phyloP scores from a whole-genome alignment of 2,797 vertebrate species.

The Propithecus perrieri region DNA sequence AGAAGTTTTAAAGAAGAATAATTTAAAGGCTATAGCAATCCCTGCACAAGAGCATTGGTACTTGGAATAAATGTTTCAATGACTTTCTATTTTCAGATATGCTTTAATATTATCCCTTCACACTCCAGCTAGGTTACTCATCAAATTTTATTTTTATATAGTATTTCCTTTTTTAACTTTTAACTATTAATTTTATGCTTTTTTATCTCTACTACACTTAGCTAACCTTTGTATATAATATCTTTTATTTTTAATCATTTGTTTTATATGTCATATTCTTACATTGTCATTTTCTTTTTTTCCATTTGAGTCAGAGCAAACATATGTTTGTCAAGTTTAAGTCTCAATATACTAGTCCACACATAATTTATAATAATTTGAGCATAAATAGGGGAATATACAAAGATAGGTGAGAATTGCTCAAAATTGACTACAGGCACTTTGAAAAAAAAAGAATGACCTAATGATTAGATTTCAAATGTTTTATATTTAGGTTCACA shows the following conservation, averaged over 20 bases:
- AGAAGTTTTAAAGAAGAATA: constrained; percentile 30
- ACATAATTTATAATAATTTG: constrained; percentile 15
- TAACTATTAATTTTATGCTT: not conserved
- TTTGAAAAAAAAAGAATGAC: constrained; percentile 24
- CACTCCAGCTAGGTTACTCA: not conserved
- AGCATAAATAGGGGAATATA: not conserved
- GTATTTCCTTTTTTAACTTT: not conserved
- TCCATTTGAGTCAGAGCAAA: not conserved
- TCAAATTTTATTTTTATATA: not conserved
- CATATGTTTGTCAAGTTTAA: not conserved
- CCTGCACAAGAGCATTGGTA: not conserved
- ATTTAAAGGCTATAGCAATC: not conserved
- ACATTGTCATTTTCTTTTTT: not conserved
- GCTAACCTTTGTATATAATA: not conserved
- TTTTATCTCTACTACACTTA: not conserved
- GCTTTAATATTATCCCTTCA: not conserved
- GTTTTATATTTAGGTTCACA: constrained; percentile 49
- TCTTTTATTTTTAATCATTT: not conserved
- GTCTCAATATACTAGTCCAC: not conserved
- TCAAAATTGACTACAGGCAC: constrained; percentile 19
- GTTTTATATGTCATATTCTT: not conserved
- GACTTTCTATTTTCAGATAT: not conserved
- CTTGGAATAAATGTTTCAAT: not conserved
- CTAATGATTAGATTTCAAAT: constrained; percentile 59
- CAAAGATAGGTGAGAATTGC: not conserved